phyloP scores from a whole-genome alignment of 2,113 vertebrate genomes.

The Terrapene triunguis region DNA sequence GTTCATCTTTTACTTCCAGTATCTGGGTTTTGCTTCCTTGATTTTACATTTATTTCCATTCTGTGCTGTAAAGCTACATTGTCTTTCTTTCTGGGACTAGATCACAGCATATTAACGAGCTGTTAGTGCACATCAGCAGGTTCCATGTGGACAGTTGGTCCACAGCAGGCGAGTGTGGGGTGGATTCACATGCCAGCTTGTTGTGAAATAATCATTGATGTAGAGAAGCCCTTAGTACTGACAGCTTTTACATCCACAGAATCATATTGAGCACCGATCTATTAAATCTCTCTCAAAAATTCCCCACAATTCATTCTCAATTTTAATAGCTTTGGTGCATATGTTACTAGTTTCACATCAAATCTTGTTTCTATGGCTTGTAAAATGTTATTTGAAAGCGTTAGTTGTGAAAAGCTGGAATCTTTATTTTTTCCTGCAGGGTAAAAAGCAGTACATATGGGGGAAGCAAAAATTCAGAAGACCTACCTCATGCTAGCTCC shows the following conservation, averaged over 20 bases:
- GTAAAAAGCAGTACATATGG: background rate
- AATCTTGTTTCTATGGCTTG: background rate
- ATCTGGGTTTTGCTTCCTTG: background rate
- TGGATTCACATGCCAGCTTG: background rate
- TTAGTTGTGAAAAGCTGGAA: background rate
- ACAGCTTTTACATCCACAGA: background rate
- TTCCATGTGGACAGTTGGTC: background rate
- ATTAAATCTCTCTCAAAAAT: background rate
- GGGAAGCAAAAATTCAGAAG: background rate
- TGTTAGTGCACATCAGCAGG: background rate
- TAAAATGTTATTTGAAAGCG: background rate
- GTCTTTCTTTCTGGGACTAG: background rate
- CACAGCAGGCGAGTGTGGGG: background rate
- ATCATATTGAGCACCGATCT: background rate
- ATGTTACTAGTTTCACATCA: background rate
- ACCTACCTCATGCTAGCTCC: background rate
- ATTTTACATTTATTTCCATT: background rate
- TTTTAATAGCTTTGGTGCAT: background rate
- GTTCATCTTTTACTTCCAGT: background rate
- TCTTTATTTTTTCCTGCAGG: constrained; percentile 7
- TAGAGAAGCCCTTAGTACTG: background rate
- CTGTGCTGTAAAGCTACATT: background rate
- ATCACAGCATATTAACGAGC: background rate
- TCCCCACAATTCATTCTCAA: background rate
- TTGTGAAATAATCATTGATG: background rate